A percentile compares a stretch with the other conserved stretches of the same genome.
Conservation (phyloP, 2,113 vertebrate species). For the Hyperoodon ampullatus region DNA sequence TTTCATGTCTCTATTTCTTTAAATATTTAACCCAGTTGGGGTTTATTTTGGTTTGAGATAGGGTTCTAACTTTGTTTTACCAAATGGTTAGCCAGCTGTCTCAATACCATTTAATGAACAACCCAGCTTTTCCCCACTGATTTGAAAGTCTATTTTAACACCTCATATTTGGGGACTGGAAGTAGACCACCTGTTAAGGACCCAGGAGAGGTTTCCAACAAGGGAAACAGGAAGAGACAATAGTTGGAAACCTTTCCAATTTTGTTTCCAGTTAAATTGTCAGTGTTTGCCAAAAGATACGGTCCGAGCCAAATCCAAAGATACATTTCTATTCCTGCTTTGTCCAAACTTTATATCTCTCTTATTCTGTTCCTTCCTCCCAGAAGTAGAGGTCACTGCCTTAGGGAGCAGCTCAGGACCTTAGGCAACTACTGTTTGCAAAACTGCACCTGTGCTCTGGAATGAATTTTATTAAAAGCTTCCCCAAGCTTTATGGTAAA, state of each 20-base stretch:
- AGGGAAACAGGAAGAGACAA: background rate
- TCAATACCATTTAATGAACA: conserved; percentile 28
- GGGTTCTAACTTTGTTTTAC: conserved; percentile 49
- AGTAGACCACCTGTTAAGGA: background rate
- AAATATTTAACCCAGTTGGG: conserved; percentile 35
- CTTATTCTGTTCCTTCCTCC: background rate
- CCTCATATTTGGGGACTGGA: background rate
- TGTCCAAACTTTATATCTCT: background rate
- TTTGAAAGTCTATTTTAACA: conserved; percentile 4
- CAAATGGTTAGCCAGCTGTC: conserved; percentile 48
- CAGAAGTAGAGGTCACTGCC: background rate
- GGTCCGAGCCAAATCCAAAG: background rate
- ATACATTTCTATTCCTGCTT: background rate
- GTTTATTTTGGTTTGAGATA: conserved; percentile 65
- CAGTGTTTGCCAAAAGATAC: background rate
- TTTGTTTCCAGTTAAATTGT: background rate
- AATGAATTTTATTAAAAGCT: background rate
- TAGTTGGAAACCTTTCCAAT: background rate
- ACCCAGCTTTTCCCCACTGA: background rate
- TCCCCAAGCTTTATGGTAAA: background rate
- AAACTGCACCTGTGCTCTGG: background rate
- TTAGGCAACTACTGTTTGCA: background rate
- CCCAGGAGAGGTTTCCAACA: background rate
- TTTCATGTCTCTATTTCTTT: background rate
- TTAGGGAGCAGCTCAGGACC: background rate